Evolutionary conservation across 2,888 invertebrate species (phyloP), one percentile per base, ranked within the genome.

Genomic region (Gnatocerus cornutus): DNA sequence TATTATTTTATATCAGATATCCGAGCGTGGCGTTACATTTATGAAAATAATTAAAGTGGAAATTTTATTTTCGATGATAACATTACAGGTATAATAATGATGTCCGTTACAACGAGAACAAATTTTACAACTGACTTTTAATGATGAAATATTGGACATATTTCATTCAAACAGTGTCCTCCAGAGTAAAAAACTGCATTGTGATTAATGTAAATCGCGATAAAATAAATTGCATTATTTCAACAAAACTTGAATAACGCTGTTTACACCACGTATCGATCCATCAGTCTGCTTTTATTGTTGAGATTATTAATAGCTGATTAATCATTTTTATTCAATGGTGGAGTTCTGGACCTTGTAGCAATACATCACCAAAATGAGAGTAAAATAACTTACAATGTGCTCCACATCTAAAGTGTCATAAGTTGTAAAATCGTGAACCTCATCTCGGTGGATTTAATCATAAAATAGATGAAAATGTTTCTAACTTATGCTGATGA

Each of bases 391-490:
- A n/a, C 33, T 50, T 50, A 10, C 29, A 21, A 21, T 37, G 48
- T 39, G 16, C 21, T 55, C 10, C 43, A 56, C 39, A 56, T 56
- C 56, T 43, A 43, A n/a, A 55, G 41, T 43, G 29, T 43, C 16
- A 56, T 16, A 61, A 61, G 61, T 46, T 48, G 48, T 61, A 46
- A 61, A 61, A 61, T 27, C 33, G 48, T 56, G 43, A 27, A 56
- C 43, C 56, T 21, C 46, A 30, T 61, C 61, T 61, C 46, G 21
- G 61, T 33, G 48, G 37, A 33, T 61, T 61, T 61, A 61, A 61
- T 61, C 61, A 33, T 61, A 61, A 61, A 61, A 61, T 61, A 61
- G 61, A 61, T 61, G 61, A 48, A 61, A 61, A 61, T 46, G 46
- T 45, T 43, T 58, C 27, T 33, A 55, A 39, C 61, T 61, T 14